Percentiles rank a stretch among this genome's conserved stretches.
These are phyloP conservation scores for Paramisgurnus dabryanus DNA, from an alignment of 2,113 vertebrate species.

Conservation along the genomic window DNA sequence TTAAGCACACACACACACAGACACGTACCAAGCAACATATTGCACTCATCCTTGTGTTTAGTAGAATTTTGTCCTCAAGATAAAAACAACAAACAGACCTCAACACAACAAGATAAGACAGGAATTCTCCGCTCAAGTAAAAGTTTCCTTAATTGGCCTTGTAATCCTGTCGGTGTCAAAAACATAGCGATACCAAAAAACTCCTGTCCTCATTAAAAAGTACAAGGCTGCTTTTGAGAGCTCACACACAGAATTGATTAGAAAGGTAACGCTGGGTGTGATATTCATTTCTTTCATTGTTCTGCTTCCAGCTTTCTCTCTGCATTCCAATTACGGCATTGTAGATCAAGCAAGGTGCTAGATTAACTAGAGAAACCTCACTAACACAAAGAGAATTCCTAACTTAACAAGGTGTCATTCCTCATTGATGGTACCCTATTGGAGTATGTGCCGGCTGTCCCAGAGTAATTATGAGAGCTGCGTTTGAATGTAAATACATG, in stretches of 20 bases:
- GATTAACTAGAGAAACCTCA: constrained; percentile 74
- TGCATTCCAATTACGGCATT: constrained; percentile 71
- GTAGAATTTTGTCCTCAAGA: constrained; percentile 53
- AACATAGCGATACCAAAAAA: constrained; percentile 56
- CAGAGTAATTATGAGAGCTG: constrained; percentile 71
- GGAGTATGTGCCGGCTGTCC: constrained; percentile 58
- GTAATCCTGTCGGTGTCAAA: constrained; percentile 62
- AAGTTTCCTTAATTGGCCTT: constrained; percentile 70
- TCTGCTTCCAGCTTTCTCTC: constrained; percentile 63
- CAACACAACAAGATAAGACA: constrained; percentile 55
- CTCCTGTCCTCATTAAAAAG: constrained; percentile 71
- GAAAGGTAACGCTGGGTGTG: constrained; percentile 65
- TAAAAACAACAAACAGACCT: constrained; percentile 64
- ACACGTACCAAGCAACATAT: constrained; percentile 6
- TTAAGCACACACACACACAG: constrained; percentile 30
- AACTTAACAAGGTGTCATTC: constrained; percentile 77
- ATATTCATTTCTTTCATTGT: constrained; percentile 75
- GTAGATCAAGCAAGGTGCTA: constrained; percentile 74
- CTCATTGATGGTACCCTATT: constrained; percentile 70
- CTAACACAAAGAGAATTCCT: constrained; percentile 80
- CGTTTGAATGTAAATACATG: constrained; percentile 68
- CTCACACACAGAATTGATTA: constrained; percentile 70
- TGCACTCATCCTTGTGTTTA: constrained; percentile 49
- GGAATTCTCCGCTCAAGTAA: constrained; percentile 57
- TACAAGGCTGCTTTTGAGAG: constrained; percentile 71